These are phyloP conservation scores for Ridgeia piscesae DNA, from an alignment of 1,140 invertebrate genomes.

Conservation along the genomic window DNA sequence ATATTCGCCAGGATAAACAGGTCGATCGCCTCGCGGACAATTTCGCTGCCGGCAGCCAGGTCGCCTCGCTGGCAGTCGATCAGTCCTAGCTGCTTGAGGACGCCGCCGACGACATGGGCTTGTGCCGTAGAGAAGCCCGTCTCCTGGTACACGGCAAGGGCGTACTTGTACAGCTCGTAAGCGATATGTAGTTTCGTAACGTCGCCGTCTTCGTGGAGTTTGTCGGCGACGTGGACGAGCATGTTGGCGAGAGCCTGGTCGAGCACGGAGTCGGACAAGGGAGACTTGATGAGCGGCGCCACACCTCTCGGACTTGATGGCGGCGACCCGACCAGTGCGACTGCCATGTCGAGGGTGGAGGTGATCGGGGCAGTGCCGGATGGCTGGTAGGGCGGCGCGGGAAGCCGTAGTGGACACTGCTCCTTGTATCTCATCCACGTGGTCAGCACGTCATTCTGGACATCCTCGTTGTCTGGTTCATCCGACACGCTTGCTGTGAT, in stretches of 20 bases:
- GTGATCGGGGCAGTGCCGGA: neutral
- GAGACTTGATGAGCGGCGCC: slow-evolving; percentile 9
- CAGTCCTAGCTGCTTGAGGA: slow-evolving; percentile 24
- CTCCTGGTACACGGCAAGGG: neutral
- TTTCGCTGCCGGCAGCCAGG: slow-evolving; percentile 22
- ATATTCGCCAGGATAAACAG: slow-evolving; percentile 6
- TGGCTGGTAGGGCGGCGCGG: neutral
- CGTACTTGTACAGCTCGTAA: slow-evolving; percentile 8
- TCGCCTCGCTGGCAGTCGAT: slow-evolving; percentile 26
- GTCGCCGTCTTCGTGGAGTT: neutral
- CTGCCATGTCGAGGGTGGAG: neutral
- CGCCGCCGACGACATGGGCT: slow-evolving; percentile 17
- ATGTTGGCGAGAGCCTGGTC: slow-evolving; percentile 11
- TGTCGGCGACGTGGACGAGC: neutral
- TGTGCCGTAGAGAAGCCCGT: neutral
- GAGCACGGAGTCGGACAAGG: neutral
- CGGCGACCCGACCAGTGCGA: neutral
- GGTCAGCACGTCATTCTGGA: neutral
- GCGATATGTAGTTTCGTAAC: neutral
- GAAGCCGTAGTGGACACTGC: neutral
- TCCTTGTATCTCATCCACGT: slow-evolving; percentile 4
- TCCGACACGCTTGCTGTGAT: neutral
- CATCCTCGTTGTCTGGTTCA: neutral
- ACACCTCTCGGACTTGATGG: neutral
- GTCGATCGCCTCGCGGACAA: slow-evolving; percentile 27